Percentiles rank a stretch among this genome's conserved stretches.
Evolutionary conservation across 2,113 vertebrate genomes (phyloP).

Genomic region (Danio rerio): DNA sequence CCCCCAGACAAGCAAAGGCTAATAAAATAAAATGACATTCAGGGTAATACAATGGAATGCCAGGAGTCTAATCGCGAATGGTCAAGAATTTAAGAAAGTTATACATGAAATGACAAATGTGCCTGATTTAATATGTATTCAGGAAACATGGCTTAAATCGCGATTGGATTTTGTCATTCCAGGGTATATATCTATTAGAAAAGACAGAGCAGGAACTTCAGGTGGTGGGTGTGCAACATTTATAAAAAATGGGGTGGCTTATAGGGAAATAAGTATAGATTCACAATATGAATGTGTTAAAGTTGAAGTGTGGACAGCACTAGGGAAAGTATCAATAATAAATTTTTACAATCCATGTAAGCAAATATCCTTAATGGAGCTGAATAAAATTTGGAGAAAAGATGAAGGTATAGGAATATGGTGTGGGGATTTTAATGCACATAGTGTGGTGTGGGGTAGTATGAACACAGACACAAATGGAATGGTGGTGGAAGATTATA

Average conservation of each 20-base stretch:
- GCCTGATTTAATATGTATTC: not conserved
- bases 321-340: not conserved
- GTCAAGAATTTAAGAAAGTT: not conserved
- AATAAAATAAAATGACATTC: not conserved
- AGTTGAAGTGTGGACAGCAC: not conserved
- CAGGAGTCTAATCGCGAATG: not conserved
- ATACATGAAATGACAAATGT: not conserved
- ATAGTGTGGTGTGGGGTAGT: not conserved
- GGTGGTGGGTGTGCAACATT: not conserved
- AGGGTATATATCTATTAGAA: not conserved
- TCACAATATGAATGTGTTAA: not conserved
- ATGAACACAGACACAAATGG: not conserved
- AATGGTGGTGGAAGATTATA: not conserved
- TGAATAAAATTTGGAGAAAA: not conserved
- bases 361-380: not conserved
- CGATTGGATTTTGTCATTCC: not conserved
- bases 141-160: not conserved
- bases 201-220: not conserved
- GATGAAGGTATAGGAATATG: not conserved
- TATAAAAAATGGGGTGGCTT: not conserved
- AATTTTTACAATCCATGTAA: not conserved
- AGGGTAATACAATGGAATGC: not conserved
- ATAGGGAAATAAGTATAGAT: not conserved
- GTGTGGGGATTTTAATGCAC: constrained; percentile 8
- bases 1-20: not conserved